Percentiles rank a stretch among this genome's conserved stretches.
phyloP scores from a whole-genome alignment of 2,113 vertebrate genomes.

The Hyperoodon ampullatus region DNA sequence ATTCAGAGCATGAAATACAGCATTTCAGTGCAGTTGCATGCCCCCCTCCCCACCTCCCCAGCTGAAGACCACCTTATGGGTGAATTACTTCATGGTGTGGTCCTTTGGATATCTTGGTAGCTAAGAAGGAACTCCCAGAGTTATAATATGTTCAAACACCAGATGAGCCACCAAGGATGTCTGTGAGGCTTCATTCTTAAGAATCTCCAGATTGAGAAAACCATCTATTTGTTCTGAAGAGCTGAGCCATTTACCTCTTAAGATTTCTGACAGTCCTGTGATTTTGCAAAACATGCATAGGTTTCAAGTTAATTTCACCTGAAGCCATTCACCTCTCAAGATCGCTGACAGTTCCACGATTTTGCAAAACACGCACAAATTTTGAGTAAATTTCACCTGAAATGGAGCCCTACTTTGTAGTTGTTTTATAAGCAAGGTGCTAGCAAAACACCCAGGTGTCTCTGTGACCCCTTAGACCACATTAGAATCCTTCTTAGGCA shows the following conservation, averaged over 20 bases:
- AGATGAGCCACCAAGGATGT: not conserved
- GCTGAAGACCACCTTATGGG: not conserved
- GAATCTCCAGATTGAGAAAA: not conserved
- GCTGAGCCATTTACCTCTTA: not conserved
- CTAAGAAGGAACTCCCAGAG: not conserved
- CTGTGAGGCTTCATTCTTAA: not conserved
- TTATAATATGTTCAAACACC: not conserved
- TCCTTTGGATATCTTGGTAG: not conserved
- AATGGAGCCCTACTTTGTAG: not conserved
- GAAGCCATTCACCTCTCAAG: not conserved
- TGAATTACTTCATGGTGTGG: not conserved
- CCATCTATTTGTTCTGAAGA: not conserved
- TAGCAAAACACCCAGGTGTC: not conserved
- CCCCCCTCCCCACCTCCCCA: not conserved
- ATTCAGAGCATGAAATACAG: not conserved
- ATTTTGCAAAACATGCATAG: not conserved
- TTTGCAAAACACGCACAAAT: not conserved
- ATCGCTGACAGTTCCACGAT: not conserved
- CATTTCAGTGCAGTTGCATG: not conserved
- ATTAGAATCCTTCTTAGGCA: not conserved
- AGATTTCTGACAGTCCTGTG: not conserved
- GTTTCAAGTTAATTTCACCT: not conserved
- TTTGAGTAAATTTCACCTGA: not conserved
- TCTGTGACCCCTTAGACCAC: not conserved
- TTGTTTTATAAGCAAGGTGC: not conserved